A percentile compares a stretch with the other conserved stretches of the same genome.
These are phyloP conservation scores for Odontamblyopus lacepedii DNA, from an alignment of 2,797 vertebrate species.

Conservation along the genomic window DNA sequence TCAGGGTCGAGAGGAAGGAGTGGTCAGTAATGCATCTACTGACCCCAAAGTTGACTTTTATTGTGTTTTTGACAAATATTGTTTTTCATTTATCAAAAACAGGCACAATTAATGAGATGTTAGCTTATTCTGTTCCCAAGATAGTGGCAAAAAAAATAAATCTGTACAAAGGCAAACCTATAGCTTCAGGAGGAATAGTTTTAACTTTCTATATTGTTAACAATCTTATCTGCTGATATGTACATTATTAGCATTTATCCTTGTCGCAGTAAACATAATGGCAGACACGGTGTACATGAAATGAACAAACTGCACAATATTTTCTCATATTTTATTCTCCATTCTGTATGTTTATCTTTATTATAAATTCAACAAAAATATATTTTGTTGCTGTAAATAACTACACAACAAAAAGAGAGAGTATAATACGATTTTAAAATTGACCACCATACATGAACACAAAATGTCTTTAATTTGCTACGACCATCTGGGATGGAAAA, in stretches of 20 bases:
- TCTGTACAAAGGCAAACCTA: not conserved
- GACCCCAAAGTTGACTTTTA: conserved; percentile 14
- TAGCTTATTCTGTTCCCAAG: not conserved
- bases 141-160: not conserved
- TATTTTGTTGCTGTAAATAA: too few relatives aligned
- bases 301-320: not conserved
- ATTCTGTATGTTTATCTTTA: not conserved
- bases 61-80: conserved; percentile 1
- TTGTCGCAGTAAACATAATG: not conserved
- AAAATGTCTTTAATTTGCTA: not conserved
- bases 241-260: too few relatives aligned
- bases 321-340: not conserved
- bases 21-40: conserved; percentile 26
- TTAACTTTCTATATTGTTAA: too few relatives aligned
- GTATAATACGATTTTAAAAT: not conserved
- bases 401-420: too few relatives aligned
- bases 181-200: too few relatives aligned
- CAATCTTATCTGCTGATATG: too few relatives aligned
- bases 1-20: conserved; percentile 34
- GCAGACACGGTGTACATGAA: not conserved
- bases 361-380: not conserved
- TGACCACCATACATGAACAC: not conserved
- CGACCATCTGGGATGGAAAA: not conserved
- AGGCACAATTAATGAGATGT: not conserved
- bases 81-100: not conserved